These are phyloP conservation scores for Merluccius polli DNA, from an alignment of 2,797 vertebrate genomes.

Conservation along the genomic window DNA sequence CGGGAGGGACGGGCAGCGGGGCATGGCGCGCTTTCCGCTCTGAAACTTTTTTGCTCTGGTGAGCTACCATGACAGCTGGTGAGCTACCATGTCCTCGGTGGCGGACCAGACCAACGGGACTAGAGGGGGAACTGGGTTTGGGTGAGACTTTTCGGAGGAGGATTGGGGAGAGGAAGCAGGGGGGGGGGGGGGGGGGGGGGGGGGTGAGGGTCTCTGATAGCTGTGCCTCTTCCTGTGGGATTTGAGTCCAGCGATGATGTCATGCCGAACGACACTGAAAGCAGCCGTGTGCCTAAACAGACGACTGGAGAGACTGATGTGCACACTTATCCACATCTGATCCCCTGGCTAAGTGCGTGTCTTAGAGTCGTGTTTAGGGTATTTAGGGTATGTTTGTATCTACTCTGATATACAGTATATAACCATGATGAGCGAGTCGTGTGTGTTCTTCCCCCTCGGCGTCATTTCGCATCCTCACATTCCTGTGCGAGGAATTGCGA, in stretches of 20 bases:
- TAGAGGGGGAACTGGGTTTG: not conserved
- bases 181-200: not conserved
- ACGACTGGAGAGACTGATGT: not conserved
- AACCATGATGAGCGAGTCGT: not conserved
- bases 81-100: not conserved
- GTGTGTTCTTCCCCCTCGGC: not conserved
- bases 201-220: not conserved
- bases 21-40: not conserved
- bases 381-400: not conserved
- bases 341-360: not conserved
- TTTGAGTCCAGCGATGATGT: not conserved
- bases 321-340: not conserved
- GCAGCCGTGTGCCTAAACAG: not conserved
- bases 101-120: not conserved
- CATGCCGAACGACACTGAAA: not conserved
- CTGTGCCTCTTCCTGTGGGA: not conserved
- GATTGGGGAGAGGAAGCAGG: not conserved
- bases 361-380: not conserved
- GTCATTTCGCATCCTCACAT: not conserved
- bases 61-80: not conserved
- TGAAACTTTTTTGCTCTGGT: not conserved
- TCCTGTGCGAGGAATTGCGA: not conserved
- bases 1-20: not conserved
- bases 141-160: not conserved
- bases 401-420: not conserved